Evolutionary conservation across 37 sponge, comb jelly and placozoan species (phyloP).

Genomic region (Cladorhizidae sp.): DNA sequence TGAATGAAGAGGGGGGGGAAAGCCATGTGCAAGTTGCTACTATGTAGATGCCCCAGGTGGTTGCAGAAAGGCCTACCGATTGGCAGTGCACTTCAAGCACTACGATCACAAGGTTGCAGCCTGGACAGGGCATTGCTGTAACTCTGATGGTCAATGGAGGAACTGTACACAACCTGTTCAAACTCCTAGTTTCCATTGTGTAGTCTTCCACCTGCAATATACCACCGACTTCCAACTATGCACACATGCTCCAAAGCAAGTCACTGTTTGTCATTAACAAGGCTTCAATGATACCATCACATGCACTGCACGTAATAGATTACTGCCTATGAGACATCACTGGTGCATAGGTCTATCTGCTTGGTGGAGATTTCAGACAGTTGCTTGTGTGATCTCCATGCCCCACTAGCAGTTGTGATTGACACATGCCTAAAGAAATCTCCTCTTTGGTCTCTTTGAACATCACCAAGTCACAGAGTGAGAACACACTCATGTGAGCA

Average conservation of each 20-base stretch:
- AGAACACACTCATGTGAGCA: neutral
- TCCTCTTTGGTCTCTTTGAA: neutral
- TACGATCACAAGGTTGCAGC: neutral
- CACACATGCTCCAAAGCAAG: no score
- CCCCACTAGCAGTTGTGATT: neutral
- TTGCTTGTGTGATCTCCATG: neutral
- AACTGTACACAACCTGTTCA: neutral
- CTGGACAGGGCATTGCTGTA: neutral
- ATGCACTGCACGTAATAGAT: neutral
- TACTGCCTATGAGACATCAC: neutral
- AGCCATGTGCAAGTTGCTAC: neutral
- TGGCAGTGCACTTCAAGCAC: neutral
- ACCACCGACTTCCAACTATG: no score
- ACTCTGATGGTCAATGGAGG: neutral
- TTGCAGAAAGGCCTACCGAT: neutral
- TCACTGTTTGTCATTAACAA: neutral
- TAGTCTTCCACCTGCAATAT: neutral
- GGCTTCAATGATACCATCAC: neutral
- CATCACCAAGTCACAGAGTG: neutral
- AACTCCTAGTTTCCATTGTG: neutral
- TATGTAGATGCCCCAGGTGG: neutral
- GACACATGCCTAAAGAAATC: constrained; percentile 8
- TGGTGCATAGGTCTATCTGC: neutral
- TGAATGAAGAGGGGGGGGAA: neutral
- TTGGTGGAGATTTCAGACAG: constrained; percentile 7